These are phyloP conservation scores for Perizoma affinitatum DNA, from an alignment of 2,888 invertebrate genomes.

Conservation along the genomic window DNA sequence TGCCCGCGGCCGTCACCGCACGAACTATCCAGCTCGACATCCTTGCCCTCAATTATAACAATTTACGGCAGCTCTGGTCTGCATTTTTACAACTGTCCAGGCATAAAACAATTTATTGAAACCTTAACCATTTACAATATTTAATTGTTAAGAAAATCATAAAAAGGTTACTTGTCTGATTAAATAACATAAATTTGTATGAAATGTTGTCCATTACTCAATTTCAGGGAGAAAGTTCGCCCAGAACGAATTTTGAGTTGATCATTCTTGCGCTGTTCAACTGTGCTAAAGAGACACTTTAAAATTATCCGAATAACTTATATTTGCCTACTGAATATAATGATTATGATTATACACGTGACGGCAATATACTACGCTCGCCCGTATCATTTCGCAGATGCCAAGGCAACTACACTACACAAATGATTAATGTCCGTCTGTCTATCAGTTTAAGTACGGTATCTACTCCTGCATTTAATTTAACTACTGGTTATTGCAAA, in stretches of 20 bases:
- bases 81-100: slow-evolving; percentile 61
- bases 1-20: slow-evolving; percentile 45
- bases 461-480: slow-evolving; percentile 7
- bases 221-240: no score
- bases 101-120: slow-evolving; percentile 43
- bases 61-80: slow-evolving; percentile 70
- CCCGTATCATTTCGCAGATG: slow-evolving; percentile 32
- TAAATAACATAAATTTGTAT: background rate
- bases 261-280: background rate
- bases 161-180: slow-evolving; percentile 9
- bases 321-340: background rate
- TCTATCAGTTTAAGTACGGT: slow-evolving; percentile 13
- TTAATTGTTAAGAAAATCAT: background rate
- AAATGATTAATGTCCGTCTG: slow-evolving; percentile 32
- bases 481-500: background rate
- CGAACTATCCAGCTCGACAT: slow-evolving; percentile 62
- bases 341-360: slow-evolving; percentile 4
- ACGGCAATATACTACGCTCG: slow-evolving; percentile 20
- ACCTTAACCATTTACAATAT: slow-evolving; percentile 23
- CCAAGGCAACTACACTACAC: slow-evolving; percentile 29
- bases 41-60: slow-evolving; percentile 80
- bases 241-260: no score
- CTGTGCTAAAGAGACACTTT: background rate
- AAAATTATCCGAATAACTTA: no score
- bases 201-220: no score